Conservation (phyloP, 2,797 vertebrate species). For the Poecile montanus region DNA sequence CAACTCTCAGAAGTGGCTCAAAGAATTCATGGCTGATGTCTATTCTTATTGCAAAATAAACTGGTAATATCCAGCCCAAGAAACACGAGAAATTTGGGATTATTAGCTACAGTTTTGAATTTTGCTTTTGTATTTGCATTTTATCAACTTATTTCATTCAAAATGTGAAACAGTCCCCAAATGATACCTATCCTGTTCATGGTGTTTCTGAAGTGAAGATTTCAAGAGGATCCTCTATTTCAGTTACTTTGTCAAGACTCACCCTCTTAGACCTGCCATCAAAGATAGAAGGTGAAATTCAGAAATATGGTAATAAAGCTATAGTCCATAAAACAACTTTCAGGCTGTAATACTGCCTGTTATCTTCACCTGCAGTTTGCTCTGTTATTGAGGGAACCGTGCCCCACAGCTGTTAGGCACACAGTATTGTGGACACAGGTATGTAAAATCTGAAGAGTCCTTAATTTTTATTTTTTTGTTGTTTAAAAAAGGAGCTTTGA, state of each 20-base stretch:
- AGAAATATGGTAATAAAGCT: background rate
- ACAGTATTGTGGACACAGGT: background rate
- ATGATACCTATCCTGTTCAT: background rate
- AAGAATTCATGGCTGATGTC: background rate
- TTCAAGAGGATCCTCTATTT: background rate
- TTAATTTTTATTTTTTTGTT: background rate
- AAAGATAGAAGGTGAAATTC: background rate
- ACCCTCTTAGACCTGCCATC: background rate
- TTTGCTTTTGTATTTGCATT: background rate
- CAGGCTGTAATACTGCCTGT: background rate
- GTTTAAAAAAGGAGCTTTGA: background rate
- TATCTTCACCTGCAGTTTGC: background rate
- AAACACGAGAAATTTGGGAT: background rate
- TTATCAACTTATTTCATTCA: background rate
- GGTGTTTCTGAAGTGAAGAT: background rate
- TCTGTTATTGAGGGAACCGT: background rate
- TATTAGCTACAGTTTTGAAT: background rate
- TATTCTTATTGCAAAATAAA: background rate
- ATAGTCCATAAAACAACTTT: background rate
- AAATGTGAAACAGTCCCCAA: background rate
- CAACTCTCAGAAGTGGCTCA: background rate
- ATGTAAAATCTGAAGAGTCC: background rate
- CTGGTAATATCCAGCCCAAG: background rate
- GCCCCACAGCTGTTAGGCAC: background rate
- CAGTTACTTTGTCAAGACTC: background rate